Base-by-base conservation (phyloP, 2,888 invertebrate genomes). In the Eremobia ochroleuca region DNA sequence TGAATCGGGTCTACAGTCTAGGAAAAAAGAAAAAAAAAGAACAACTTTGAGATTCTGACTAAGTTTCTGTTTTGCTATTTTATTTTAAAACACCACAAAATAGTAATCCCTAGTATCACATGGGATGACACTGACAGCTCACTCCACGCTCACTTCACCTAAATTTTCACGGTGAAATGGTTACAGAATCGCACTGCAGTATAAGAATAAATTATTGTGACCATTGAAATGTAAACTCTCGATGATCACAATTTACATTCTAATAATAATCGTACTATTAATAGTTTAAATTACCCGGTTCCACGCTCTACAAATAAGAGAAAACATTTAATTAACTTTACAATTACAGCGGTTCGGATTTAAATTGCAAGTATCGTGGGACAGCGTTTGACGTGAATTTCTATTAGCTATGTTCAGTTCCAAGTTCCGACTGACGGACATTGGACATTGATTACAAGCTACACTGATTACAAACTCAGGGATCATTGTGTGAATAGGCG, bases 341-440 rank as follows among this genome's bases (percentile, higher is more conserved):
- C 87, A 83, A 83, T 83, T 59, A 79, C 79, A 83, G 68, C 85
- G 68, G 64, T 74, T 72, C n/a, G 18, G 37, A 83, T 83, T 83
- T 84, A 71, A 84, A 83, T 83, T 87, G 87, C 83, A 83, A 84
- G 73, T 87, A 87, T 65, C 87, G 80, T 87, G 80, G 58, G 83
- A 83, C 79, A 64, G 55, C 34, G 25, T 66, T 87, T 74, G 80
- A 79, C 61, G 55, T 72, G 79, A 74, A 79, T 87, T 79, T 87
- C 85, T 84, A 87, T 58, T 78, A 61, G 64, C 49, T n/a, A 25
- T 73, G 85, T 52, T 70, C 55, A 62, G 59, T 55, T 79, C 18
- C 55, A 28, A 82, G 34, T n/a, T 64, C 64, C 34, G 34, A 70
- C 52, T 69, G 58, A 73, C 52, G 70, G 61, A 49, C 64, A 52